Base-by-base conservation (phyloP, 2,797 vertebrate genomes). In the Lagocephalus sceleratus region DNA sequence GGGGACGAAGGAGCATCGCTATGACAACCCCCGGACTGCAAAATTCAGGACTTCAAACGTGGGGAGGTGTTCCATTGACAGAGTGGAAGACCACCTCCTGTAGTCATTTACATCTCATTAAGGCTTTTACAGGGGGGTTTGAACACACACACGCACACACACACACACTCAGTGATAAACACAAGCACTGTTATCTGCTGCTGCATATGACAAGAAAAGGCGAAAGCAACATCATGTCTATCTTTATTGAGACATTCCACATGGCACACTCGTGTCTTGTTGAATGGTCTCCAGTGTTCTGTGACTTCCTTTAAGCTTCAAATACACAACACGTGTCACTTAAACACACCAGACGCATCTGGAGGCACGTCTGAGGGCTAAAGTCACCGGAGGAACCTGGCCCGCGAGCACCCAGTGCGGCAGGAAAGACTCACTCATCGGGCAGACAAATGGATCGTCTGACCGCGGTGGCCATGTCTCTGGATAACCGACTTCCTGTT, bases 341-440 rank as follows among this genome's bases (percentile, higher is more conserved):
- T 16, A 5, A 3, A 17, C 39, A n/a, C 5, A 17, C 2, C 39
- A 40, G 39, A 40, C n/a, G 7, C 48, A 20, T 1, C 16, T 16
- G 17, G 40, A 8, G 40, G 11, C 40, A 42, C 17, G 11, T 42
- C 40, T 19, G 17, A 42, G 17, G 40, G 16, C 1, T 39, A 25
- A 25, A 25, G 23, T 25, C 23, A 7, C 23, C 4, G 23, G 23
- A 25, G 32, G 32, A 35, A 35, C 12, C 11, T 12, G 32, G 32
- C 32, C 3, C 32, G 10, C 14, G 12, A 35, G 12, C 32, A 14
- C 5, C 32, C 32, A 14, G 32, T 12, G 38, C 71, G 82, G 72
- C 66, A 87, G 86, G 89, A 90, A 90, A 82, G 76, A 78, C 83
- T 90, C 89, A 87, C 76, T 90, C 89, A 81, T 70, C 88, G 23